These are phyloP conservation scores for Meteorus sp. DNA, from an alignment of 1,140 invertebrate species.

Conservation along the genomic window DNA sequence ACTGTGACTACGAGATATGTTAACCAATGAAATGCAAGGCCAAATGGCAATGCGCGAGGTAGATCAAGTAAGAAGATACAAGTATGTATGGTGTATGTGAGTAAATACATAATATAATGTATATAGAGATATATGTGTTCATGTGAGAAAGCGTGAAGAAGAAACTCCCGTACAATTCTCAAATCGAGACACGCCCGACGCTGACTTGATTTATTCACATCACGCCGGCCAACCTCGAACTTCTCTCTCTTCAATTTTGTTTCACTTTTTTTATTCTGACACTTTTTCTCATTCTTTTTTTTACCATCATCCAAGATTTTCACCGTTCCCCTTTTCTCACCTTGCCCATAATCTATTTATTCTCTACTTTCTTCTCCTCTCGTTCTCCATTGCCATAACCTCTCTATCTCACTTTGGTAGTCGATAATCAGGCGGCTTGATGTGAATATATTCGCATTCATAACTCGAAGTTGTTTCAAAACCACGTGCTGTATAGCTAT, in stretches of 20 bases:
- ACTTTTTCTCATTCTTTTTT: too few species aligned
- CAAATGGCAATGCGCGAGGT: neutral
- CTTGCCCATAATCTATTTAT: too few species aligned
- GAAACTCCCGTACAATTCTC: slow-evolving; percentile 5
- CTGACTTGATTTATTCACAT: slow-evolving; percentile 48
- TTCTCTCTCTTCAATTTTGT: slow-evolving; percentile 11
- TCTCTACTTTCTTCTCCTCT: too few species aligned
- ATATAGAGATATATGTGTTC: neutral
- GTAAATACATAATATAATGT: too few species aligned
- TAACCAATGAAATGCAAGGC: neutral
- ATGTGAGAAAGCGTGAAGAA: neutral
- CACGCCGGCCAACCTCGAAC: slow-evolving; percentile 38
- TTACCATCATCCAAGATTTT: slow-evolving; percentile 2
- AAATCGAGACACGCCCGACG: slow-evolving; percentile 49
- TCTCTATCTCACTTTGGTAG: neutral
- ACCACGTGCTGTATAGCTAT: neutral
- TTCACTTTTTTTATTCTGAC: too few species aligned
- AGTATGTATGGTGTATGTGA: too few species aligned
- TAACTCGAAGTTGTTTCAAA: slow-evolving; percentile 34
- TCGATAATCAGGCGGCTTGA: slow-evolving; percentile 28
- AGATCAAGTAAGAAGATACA: neutral
- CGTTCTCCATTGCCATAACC: neutral
- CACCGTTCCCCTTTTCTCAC: too few species aligned
- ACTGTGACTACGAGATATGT: neutral
- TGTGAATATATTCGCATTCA: slow-evolving; percentile 49